Base-by-base conservation (phyloP, 2,113 vertebrate species). In the Microcebus murinus region DNA sequence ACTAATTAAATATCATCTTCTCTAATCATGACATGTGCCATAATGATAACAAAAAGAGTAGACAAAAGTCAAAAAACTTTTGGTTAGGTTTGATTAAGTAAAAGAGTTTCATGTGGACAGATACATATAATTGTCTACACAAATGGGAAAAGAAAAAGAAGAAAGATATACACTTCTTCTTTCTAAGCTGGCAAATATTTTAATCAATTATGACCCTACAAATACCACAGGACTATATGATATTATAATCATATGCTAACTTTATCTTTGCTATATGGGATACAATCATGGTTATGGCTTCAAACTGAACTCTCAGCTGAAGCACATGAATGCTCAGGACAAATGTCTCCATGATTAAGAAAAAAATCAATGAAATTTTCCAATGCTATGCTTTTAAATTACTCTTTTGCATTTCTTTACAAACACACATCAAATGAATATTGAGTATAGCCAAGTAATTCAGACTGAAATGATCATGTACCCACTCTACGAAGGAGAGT, bases 401-500 rank as follows among this genome's bases (percentile, higher is more conserved):
- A 90, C 63, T 98, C 96, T 97, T 97, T 74, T 96, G 87, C 95
- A 97, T 90, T 90, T 97, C 96, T 98, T 97, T 86, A 93, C 87
- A 97, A 94, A 97, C 59, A 97, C 96, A 96, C 77, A 97, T 95
- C 70, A 98, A 98, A 96, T 97, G 91, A 98, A 97, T 98, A 97
- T 70, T 90, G 48, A 87, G 27, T 1, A 90, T 88, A 98, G 95
- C 96, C 97, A 98, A 98, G 94, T 95, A 98, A 97, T 94, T 98
- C 97, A 97, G 93, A 97, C 95, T 95, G 98, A 98, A 97, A 89
- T 97, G 93, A 97, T 98, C 90, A 94, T 98, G 97, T 97, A 97
- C 96, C 89, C 91, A 98, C 93, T 96, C 91, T 88, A 87, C 96
- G 97, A 98, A 98, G 98, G 96, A 98, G 91, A 98, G 90, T 98